Evolutionary conservation across 2,113 vertebrate species (phyloP).

Genomic region (Scortum barcoo): DNA sequence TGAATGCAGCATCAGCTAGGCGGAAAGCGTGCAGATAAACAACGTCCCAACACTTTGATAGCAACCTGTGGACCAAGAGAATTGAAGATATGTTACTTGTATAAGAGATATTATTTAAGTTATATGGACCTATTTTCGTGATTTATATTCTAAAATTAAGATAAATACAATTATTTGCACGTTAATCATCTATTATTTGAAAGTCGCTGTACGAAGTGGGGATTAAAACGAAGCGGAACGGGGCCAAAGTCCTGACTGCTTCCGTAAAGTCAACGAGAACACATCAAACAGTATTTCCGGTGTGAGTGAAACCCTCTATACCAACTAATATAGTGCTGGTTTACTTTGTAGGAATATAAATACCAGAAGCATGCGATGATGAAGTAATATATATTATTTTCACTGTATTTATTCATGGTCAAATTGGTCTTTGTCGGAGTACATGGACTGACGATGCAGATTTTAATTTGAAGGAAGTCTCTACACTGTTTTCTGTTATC

Average conservation of each 20-base stretch:
- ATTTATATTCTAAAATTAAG: fast-evolving
- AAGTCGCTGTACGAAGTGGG: not conserved
- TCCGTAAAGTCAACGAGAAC: fast-evolving
- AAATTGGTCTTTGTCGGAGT: not conserved
- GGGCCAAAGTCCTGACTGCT: not conserved
- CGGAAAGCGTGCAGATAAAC: not conserved
- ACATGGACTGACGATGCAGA: not conserved
- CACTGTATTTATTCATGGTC: not conserved
- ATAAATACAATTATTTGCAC: fast-evolving
- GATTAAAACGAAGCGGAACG: conserved; percentile 1
- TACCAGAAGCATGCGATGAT: not conserved
- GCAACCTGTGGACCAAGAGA: not conserved
- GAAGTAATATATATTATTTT: fast-evolving
- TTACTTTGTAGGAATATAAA: not conserved
- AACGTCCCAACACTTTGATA: not conserved
- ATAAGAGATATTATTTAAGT: fast-evolving
- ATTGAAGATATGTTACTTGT: not conserved
- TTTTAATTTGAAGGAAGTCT: conserved; percentile 41
- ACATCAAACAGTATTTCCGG: not conserved
- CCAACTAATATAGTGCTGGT: not conserved
- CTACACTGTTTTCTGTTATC: fast-evolving
- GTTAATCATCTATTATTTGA: not conserved
- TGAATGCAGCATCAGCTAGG: conserved; percentile 48
- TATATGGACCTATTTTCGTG: fast-evolving
- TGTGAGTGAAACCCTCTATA: not conserved